A percentile compares a stretch with the other conserved stretches of the same genome.
Evolutionary conservation across 2,888 invertebrate genomes (phyloP).

Genomic region (Pristionchus fissidentatus): DNA sequence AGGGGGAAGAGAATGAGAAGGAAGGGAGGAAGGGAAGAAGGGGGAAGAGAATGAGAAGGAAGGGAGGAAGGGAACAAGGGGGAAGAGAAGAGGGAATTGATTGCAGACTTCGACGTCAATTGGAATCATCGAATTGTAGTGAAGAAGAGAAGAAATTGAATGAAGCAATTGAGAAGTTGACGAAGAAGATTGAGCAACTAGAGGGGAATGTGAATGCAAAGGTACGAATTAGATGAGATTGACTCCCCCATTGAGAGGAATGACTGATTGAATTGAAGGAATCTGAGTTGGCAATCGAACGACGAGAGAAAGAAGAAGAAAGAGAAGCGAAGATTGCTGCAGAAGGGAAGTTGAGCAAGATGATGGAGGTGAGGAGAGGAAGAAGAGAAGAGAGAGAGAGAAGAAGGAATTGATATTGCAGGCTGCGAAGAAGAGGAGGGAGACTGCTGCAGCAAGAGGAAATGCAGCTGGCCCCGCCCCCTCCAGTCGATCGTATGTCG

Average conservation of each 20-base stretch:
- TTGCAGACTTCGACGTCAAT: not conserved
- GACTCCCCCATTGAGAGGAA: not conserved
- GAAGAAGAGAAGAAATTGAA: not conserved
- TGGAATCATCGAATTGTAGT: not conserved
- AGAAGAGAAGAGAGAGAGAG: not conserved
- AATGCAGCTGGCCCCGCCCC: not conserved
- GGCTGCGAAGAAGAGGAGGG: not conserved
- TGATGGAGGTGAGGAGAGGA: not conserved
- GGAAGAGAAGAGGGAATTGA: not conserved
- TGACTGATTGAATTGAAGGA: not conserved
- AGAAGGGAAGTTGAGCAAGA: not conserved
- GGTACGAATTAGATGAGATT: not conserved
- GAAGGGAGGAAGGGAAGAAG: not conserved
- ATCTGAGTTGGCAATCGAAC: not conserved
- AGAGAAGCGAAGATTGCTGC: not conserved
- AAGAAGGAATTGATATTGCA: not conserved
- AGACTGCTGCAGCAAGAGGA: not conserved
- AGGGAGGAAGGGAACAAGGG: not conserved
- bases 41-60: not conserved
- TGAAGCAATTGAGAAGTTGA: not conserved
- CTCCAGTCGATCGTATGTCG: not conserved
- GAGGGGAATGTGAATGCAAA: conserved; percentile 18
- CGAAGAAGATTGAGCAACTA: not conserved
- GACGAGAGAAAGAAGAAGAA: not conserved
- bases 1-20: not conserved